phyloP scores from a whole-genome alignment of 2,888 invertebrate species.

The Aphelenchoides bicaudatus region DNA sequence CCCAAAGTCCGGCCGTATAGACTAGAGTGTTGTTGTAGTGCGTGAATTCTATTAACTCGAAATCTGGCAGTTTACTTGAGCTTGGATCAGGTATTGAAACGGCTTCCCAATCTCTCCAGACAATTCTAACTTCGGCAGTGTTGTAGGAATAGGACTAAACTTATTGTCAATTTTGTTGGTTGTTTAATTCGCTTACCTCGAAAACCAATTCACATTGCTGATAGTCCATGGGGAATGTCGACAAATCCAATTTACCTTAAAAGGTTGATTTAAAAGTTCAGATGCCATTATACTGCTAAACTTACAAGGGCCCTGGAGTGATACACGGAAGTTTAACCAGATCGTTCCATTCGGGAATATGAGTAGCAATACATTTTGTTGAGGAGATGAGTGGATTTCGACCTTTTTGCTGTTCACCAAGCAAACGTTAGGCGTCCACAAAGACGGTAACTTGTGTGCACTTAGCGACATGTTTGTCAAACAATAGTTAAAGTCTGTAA shows the following conservation, averaged over 20 bases:
- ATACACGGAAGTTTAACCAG: slow-evolving; percentile 53
- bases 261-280: slow-evolving; percentile 20
- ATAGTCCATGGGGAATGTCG: slow-evolving; percentile 59
- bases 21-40: slow-evolving; percentile 50
- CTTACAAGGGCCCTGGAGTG: slow-evolving; percentile 53
- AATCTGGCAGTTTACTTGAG: slow-evolving; percentile 57
- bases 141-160: slow-evolving; percentile 59
- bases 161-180: slow-evolving; percentile 8
- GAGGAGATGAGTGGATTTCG: slow-evolving; percentile 58
- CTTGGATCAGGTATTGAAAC: slow-evolving; percentile 58
- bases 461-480: slow-evolving; percentile 56
- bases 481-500: slow-evolving; percentile 52
- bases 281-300: too few species aligned
- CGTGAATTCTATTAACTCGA: slow-evolving; percentile 51
- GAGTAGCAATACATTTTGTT: slow-evolving; percentile 55
- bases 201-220: slow-evolving; percentile 59
- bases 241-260: slow-evolving; percentile 26
- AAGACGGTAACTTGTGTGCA: slow-evolving; percentile 52
- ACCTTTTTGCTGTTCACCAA: slow-evolving; percentile 61
- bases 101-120: slow-evolving; percentile 59
- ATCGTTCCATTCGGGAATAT: slow-evolving; percentile 60
- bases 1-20: slow-evolving; percentile 60
- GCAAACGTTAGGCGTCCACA: slow-evolving; percentile 61
- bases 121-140: slow-evolving; percentile 60
- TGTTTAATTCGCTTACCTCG: slow-evolving; percentile 41